A percentile compares a stretch with the other conserved stretches of the same genome.
Conservation (phyloP, 2,797 vertebrate species). For the Pipistrellus nathusii region DNA sequence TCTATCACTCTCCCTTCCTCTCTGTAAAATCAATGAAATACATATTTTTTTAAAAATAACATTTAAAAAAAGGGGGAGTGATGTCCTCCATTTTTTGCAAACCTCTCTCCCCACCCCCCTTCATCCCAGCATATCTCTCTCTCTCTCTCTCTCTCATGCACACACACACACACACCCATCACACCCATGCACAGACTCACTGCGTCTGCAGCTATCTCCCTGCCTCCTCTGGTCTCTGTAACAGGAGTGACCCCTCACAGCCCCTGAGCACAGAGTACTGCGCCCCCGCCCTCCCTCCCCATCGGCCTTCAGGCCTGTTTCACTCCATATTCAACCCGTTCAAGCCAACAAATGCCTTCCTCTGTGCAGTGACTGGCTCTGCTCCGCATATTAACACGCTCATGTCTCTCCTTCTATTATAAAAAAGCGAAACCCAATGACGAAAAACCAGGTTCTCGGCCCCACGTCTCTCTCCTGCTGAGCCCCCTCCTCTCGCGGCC, state of each 20-base stretch:
- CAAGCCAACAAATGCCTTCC: neutral
- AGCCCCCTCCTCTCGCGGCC: fast-evolving
- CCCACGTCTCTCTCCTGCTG: neutral
- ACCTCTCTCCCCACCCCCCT: neutral
- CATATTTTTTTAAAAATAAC: too few species aligned
- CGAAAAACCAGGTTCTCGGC: neutral
- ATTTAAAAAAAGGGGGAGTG: neutral
- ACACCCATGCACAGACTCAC: neutral
- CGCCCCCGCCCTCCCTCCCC: fast-evolving
- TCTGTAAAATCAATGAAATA: too few species aligned
- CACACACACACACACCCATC: neutral
- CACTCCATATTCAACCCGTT: neutral
- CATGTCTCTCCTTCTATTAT: neutral
- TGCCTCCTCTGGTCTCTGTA: neutral
- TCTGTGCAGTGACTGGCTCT: neutral
- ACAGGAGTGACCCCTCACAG: neutral
- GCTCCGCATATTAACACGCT: neutral
- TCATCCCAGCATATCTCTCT: too few species aligned
- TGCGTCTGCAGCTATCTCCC: neutral
- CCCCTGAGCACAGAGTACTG: neutral
- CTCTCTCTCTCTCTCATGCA: too few species aligned
- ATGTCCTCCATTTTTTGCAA: neutral
- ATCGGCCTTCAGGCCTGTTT: neutral
- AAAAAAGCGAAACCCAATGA: neutral
- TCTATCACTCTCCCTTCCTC: too few species aligned